These are phyloP conservation scores for Hydrophis major DNA, from an alignment of 2,797 vertebrate species.

Conservation along the genomic window DNA sequence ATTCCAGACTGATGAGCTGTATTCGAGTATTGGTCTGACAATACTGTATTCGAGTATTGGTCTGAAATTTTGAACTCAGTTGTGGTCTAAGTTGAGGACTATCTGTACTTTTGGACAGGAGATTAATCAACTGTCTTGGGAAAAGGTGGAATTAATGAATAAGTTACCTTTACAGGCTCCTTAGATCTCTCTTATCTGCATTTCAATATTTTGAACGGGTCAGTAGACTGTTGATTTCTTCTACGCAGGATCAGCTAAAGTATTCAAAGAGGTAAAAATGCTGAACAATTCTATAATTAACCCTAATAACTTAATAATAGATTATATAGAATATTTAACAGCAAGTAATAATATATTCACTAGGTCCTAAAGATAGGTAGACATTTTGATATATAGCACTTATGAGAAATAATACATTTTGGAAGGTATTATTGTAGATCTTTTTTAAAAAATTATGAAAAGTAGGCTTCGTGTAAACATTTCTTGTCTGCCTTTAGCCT, in stretches of 20 bases:
- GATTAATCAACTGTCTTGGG: neutral
- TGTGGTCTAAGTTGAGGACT: neutral
- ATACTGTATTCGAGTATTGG: too few relatives aligned
- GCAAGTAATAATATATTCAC: neutral
- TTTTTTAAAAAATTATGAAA: neutral
- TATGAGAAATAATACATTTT: neutral
- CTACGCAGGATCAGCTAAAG: neutral
- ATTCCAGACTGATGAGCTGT: too few relatives aligned
- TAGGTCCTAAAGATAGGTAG: neutral
- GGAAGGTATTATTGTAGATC: neutral
- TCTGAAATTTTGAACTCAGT: neutral
- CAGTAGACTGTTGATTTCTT: neutral
- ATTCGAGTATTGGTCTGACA: too few relatives aligned
- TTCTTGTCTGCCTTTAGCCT: neutral
- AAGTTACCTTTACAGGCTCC: neutral
- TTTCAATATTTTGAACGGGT: neutral
- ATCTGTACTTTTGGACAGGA: neutral
- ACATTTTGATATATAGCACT: constrained; percentile 8
- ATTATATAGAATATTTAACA: neutral
- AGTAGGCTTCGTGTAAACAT: constrained; percentile 18
- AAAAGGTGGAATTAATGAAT: neutral
- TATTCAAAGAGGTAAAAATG: neutral
- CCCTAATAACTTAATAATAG: neutral
- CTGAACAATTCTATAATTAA: neutral
- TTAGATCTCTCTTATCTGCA: neutral